Conservation (phyloP, 92 coral and sea anemone genomes). For the Scolanthus callimorphus region DNA sequence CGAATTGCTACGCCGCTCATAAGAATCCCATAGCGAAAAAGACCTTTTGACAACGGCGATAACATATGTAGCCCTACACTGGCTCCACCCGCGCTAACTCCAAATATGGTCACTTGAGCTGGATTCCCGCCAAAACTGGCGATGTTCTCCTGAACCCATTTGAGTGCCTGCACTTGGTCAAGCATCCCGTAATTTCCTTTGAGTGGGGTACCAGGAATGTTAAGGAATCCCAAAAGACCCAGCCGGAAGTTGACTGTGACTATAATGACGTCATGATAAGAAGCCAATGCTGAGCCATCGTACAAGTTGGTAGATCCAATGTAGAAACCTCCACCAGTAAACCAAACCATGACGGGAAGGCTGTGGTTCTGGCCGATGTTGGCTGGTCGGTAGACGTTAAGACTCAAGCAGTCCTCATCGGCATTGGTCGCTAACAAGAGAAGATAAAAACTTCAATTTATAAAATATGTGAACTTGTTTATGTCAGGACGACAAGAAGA, state of each 20-base stretch:
- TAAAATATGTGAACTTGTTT: too few species aligned
- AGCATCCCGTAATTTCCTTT: conserved; percentile 74
- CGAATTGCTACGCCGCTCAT: conserved; percentile 10
- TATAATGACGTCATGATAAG: conserved; percentile 47
- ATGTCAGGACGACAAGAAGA: too few species aligned
- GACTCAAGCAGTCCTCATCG: conserved; percentile 63
- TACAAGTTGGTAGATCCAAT: conserved; percentile 49
- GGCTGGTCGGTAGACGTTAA: conserved; percentile 53
- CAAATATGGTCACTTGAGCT: conserved; percentile 13
- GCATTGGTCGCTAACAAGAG: too few species aligned
- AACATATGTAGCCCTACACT: conserved; percentile 7
- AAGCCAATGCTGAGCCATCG: conserved; percentile 52
- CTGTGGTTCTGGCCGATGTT: neutral
- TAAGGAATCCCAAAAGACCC: too few species aligned
- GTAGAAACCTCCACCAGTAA: conserved; percentile 69
- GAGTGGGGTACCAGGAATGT: conserved; percentile 37
- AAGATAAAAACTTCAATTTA: too few species aligned
- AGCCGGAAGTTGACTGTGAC: conserved; percentile 70
- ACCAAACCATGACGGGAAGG: conserved; percentile 57
- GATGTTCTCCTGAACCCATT: too few species aligned
- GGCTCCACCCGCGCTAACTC: conserved; percentile 7
- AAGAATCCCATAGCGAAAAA: conserved; percentile 4
- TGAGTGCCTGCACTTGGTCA: conserved; percentile 83
- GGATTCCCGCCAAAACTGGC: too few species aligned
- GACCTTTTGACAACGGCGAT: conserved; percentile 17